These are phyloP conservation scores for Eretmocerus hayati DNA, from an alignment of 2,888 invertebrate genomes.

Conservation along the genomic window DNA sequence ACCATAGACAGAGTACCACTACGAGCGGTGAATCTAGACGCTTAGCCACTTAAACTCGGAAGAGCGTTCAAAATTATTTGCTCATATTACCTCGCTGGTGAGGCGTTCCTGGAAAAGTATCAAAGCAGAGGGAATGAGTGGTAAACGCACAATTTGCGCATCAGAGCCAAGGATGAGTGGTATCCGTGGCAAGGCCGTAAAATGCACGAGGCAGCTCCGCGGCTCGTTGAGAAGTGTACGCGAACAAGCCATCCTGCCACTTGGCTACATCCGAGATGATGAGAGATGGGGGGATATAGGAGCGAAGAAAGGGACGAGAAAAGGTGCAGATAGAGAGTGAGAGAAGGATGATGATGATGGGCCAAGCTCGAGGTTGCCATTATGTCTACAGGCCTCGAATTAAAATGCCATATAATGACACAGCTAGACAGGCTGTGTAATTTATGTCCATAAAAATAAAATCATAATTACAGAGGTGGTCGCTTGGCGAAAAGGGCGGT, in stretches of 20 bases:
- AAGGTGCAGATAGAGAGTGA: background rate
- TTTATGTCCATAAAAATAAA: slow-evolving; percentile 47
- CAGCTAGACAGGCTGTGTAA: slow-evolving; percentile 41
- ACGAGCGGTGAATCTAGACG: too few species aligned
- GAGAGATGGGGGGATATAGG: slow-evolving; percentile 16
- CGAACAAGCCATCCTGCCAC: background rate
- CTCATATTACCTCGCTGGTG: too few species aligned
- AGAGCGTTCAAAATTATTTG: too few species aligned
- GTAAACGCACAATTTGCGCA: too few species aligned
- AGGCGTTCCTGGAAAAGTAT: too few species aligned
- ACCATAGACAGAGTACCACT: too few species aligned
- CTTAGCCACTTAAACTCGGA: too few species aligned
- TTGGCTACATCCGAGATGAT: background rate
- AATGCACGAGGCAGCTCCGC: too few species aligned
- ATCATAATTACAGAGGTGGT: slow-evolving; percentile 44
- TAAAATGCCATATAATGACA: slow-evolving; percentile 47
- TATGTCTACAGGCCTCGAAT: slow-evolving; percentile 45
- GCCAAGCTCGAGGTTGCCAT: slow-evolving; percentile 36
- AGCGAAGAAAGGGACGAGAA: background rate
- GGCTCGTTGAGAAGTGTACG: too few species aligned
- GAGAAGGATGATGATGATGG: slow-evolving; percentile 1
- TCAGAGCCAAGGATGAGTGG: too few species aligned
- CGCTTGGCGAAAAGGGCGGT: slow-evolving; percentile 42
- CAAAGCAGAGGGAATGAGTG: too few species aligned
- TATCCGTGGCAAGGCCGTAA: too few species aligned